These are phyloP conservation scores for Dascyllus trimaculatus DNA, from an alignment of 2,113 vertebrate species.

Conservation along the genomic window DNA sequence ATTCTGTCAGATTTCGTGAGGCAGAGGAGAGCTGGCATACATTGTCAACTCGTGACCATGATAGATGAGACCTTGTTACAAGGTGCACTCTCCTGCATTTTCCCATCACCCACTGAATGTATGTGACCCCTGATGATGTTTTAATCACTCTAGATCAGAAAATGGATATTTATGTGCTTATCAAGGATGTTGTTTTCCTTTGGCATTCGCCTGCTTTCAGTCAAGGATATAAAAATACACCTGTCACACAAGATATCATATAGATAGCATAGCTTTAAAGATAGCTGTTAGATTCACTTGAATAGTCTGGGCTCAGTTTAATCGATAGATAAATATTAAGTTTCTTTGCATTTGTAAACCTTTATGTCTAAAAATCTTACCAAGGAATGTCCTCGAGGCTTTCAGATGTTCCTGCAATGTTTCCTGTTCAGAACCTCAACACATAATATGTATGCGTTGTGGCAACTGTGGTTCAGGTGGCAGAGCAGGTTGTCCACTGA, in stretches of 20 bases:
- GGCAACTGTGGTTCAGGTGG: too few relatives aligned
- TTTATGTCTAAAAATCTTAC: too few relatives aligned
- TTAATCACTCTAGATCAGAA: conserved; percentile 15
- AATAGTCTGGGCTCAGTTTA: too few relatives aligned
- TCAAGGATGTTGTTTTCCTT: neutral
- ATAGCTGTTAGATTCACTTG: too few relatives aligned
- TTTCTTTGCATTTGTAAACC: too few relatives aligned
- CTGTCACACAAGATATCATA: neutral
- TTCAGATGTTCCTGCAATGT: neutral
- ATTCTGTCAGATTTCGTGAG: conserved; percentile 18
- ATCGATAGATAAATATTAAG: too few relatives aligned
- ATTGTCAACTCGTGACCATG: conserved; percentile 38
- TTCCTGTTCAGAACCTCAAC: conserved; percentile 3
- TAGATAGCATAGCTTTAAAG: neutral
- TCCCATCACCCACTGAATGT: neutral
- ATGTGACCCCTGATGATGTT: neutral
- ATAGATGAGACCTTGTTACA: conserved; percentile 28
- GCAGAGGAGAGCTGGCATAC: conserved; percentile 5
- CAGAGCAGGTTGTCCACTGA: too few relatives aligned
- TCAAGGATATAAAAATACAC: neutral
- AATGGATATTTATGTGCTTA: neutral
- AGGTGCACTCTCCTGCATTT: conserved; percentile 17
- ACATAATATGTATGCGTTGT: too few relatives aligned
- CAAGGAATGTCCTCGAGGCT: neutral
- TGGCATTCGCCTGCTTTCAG: neutral